Base-by-base conservation (phyloP, 2,113 vertebrate genomes). In the Gopherus flavomarginatus region DNA sequence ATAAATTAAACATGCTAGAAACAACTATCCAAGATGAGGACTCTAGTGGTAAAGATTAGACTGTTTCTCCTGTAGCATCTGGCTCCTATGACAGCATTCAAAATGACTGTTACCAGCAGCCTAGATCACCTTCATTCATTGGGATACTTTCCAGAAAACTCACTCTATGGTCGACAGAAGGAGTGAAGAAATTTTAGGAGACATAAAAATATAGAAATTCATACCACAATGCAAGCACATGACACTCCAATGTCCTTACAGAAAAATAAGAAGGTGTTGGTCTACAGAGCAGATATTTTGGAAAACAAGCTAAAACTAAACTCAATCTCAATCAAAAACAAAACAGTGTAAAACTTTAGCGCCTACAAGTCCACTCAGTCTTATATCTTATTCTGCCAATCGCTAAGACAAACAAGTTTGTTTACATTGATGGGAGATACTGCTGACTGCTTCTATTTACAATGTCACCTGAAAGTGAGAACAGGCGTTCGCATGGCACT, bases 1-100 rank as follows among this genome's bases (percentile, higher is more conserved):
- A 1, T 38, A 17, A 59, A 17, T 26, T 0, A 65, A 29, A 31
- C 24, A 9, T 17, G 2, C 16, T 19, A 4, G 16, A 10, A 12
- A 26, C 86, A 57, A 14, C 65, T 69, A n/a, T n/a, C 31, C 17
- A 72, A 72, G 17, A 72, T 72, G 65, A 38, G 19, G n/a, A 72
- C 21, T 19, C 65, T 72, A 72, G 4, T 72, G n/a, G 19, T 19
- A 3, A 50, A 47, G 42, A 27, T 47, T 78, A 47, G 21, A 78
- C 24, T 47, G 65, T 47, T 47, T 78, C 42, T 78, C 11, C 75
- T 78, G 19, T 29, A 29, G 38, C 72, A 77, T 44, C 11, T 77
- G 72, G 72, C 72, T 75, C 19, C 21, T 44, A 44, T 19, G 62
- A 69, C 62, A 69, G 62, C 31, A 69, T 69, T 69, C 62, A n/a